These are phyloP conservation scores for Australoheros scitulus DNA, from an alignment of 2,113 vertebrate species.

Conservation along the genomic window DNA sequence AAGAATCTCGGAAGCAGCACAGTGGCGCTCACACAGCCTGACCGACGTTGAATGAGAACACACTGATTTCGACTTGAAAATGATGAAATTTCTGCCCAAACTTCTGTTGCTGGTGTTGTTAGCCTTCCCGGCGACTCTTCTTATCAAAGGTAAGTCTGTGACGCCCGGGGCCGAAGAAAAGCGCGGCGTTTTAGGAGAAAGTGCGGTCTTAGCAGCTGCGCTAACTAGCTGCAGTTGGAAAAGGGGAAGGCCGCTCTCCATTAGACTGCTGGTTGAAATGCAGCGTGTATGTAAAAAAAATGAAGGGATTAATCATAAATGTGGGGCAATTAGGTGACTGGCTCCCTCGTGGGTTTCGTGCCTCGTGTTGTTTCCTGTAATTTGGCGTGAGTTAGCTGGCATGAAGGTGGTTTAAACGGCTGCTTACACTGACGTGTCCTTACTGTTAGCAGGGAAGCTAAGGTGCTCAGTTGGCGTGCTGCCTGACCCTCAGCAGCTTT, in stretches of 20 bases:
- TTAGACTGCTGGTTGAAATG: conserved; percentile 6
- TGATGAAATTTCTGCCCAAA: conserved; percentile 72
- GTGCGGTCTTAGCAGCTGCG: conserved; percentile 18
- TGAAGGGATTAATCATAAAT: rapidly evolving
- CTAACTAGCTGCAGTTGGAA: conserved; percentile 17
- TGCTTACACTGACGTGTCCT: conserved; percentile 78
- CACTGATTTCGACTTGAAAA: conserved; percentile 56
- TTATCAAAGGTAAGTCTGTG: conserved; percentile 58
- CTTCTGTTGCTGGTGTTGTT: conserved; percentile 69
- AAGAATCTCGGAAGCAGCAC: conserved; percentile 21
- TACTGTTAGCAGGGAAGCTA: conserved; percentile 53
- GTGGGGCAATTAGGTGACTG: rapidly evolving
- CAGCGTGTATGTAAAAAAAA: not conserved
- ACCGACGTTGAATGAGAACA: conserved; percentile 40
- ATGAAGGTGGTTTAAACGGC: not conserved
- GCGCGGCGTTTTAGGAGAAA: rapidly evolving
- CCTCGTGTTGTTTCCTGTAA: rapidly evolving
- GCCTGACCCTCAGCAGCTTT: not conserved
- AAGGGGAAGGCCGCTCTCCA: conserved; percentile 32
- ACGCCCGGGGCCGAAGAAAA: rapidly evolving
- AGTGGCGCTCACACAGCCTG: not conserved
- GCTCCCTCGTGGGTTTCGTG: rapidly evolving
- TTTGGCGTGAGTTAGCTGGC: too few relatives aligned
- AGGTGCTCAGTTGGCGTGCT: not conserved
- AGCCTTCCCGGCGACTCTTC: conserved; percentile 67